Evolutionary conservation across 2,113 vertebrate genomes (phyloP), one percentile per base, ranked within the genome.

Genomic region (Cranoglanis bouderius): DNA sequence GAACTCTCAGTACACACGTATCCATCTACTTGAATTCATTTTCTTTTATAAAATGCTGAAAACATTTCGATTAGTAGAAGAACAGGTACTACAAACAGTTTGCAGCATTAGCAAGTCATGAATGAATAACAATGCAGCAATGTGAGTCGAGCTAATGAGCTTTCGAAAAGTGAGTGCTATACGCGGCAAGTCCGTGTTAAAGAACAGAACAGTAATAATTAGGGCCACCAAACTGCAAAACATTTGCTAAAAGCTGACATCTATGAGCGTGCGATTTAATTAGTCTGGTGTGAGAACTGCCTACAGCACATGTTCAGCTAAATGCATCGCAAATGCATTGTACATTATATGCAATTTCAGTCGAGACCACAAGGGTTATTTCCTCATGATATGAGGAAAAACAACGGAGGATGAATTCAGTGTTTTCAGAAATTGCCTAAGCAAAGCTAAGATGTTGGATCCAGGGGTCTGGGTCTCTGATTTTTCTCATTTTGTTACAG

Each of bases 111-210:
- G 75, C 43, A 29, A 29, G 43, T 78, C 46, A 16, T n/a, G 75
- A 38, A 24, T 29, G 35, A 83, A 83, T 59, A 83, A 40, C 59
- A 35, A 55, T 55, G 59, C 57, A 88, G 26, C 61, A 4, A 46
- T 53, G 35, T 74, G 12, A 32, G 49, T 14, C 63, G 43, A 43
- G 49, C 53, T 87, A 88, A 84, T 88, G 29, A 49, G 59, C 24
- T 84, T 81, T 32, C 70, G 43, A 89, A 55, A 40, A 80, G 49
- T 83, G 35, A 75, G 19, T 61, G 29, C 43, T 65, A 19, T 77
- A 43, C 40, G 21, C 70, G 16, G 49, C 19, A 61, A 35, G 38
- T 6, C 29, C 51, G 46, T 46, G 59, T 67, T 61, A n/a, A 24
- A 46, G 61, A 24, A 53, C 57, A 80, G 24, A 24, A 57, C 59